These are phyloP conservation scores for Pelagia noctiluca DNA, from an alignment of 30 jellyfish, hydroid and myxozoan species.

Conservation along the genomic window DNA sequence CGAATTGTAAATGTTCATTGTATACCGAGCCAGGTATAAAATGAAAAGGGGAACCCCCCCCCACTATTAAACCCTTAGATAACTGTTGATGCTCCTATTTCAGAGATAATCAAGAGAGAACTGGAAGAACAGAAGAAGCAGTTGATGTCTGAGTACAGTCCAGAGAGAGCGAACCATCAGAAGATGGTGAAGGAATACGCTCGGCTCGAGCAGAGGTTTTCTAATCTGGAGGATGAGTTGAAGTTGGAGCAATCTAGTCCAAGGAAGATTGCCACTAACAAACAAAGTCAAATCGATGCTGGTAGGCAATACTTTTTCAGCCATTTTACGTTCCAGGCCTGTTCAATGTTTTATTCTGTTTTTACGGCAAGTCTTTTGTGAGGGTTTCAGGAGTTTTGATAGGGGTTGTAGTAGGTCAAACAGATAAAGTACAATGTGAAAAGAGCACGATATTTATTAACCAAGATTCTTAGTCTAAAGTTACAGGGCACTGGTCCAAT, in stretches of 20 bases:
- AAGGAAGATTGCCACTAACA: constrained; percentile 59
- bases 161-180: constrained; percentile 89
- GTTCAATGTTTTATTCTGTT: too few relatives aligned
- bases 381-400: too few relatives aligned
- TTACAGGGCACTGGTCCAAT: too few relatives aligned
- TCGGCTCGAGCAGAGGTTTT: constrained; percentile 82
- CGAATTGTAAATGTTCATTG: too few relatives aligned
- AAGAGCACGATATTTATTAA: too few relatives aligned
- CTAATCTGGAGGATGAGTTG: constrained; percentile 82
- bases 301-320: constrained; percentile 24
- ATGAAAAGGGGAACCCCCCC: too few relatives aligned
- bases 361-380: too few relatives aligned
- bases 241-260: constrained; percentile 73
- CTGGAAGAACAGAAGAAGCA: constrained; percentile 77
- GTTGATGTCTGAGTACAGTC: constrained; percentile 61
- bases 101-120: constrained; percentile 47
- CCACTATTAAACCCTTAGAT: not conserved
- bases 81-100: not conserved
- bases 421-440: too few relatives aligned
- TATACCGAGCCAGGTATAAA: too few relatives aligned
- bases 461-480: too few relatives aligned
- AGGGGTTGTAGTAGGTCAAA: too few relatives aligned
- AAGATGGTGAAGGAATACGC: constrained; percentile 90
- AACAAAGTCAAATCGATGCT: constrained; percentile 46
- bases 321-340: too few relatives aligned